These are phyloP conservation scores for Oreocharis arfaki DNA, from an alignment of 2,113 vertebrate genomes.

Conservation along the genomic window DNA sequence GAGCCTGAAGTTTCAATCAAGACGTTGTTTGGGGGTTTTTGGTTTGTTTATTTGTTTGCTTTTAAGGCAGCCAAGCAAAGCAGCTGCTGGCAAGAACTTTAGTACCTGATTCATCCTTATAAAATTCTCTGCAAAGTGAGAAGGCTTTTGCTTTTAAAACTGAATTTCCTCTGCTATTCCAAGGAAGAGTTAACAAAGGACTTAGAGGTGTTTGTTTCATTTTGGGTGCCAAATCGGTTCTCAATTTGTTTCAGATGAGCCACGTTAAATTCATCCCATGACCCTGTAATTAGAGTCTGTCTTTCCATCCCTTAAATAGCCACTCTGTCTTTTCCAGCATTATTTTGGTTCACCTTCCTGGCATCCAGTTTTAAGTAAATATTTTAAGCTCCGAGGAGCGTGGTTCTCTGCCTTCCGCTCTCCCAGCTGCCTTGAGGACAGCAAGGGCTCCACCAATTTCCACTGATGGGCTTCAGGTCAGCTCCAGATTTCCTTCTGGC, in stretches of 20 bases:
- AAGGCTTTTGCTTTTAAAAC: not conserved
- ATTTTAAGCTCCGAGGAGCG: not conserved
- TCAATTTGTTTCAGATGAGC: not conserved
- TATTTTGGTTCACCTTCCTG: not conserved
- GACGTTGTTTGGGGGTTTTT: not conserved
- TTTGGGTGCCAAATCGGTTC: not conserved
- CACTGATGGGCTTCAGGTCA: not conserved
- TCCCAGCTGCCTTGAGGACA: not conserved
- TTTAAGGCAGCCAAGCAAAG: constrained; percentile 9
- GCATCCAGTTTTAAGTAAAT: not conserved
- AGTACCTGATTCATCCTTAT: not conserved
- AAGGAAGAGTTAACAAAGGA: not conserved
- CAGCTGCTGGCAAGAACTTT: not conserved
- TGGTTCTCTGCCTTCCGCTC: not conserved
- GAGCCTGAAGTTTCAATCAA: not conserved
- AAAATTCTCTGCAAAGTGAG: not conserved
- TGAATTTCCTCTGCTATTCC: not conserved
- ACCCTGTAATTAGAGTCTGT: not conserved
- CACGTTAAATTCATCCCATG: not conserved
- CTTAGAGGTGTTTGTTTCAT: not conserved
- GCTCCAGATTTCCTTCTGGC: not conserved
- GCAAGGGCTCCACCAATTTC: not conserved
- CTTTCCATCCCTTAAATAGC: not conserved
- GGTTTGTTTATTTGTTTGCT: not conserved
- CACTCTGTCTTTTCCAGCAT: not conserved